phyloP scores from a whole-genome alignment of 1,140 invertebrate species.

The Drosophila bocqueti region DNA sequence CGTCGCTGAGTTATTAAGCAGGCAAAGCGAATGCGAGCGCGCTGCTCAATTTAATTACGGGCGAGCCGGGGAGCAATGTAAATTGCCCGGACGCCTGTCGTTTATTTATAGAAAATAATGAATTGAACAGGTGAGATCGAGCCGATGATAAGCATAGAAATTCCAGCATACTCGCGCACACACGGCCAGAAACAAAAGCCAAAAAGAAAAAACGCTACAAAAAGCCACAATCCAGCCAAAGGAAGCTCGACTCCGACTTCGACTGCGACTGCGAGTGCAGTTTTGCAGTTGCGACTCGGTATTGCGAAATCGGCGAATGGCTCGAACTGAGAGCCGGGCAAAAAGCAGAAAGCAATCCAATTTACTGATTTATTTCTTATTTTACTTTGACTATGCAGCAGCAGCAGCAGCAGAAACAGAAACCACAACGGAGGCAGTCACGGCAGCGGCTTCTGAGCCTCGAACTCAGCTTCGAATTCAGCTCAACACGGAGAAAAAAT shows the following conservation, averaged over 20 bases:
- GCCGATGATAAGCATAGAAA: slow-evolving; percentile 81
- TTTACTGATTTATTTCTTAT: slow-evolving; percentile 84
- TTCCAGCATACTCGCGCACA: slow-evolving; percentile 71
- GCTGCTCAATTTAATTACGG: slow-evolving; percentile 76
- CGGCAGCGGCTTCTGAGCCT: slow-evolving; percentile 54
- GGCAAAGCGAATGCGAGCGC: slow-evolving; percentile 30
- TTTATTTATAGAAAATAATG: slow-evolving; percentile 84
- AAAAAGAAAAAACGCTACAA: slow-evolving; percentile 4
- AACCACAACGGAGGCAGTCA: slow-evolving; percentile 78
- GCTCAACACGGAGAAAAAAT: slow-evolving; percentile 1
- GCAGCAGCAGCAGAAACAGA: slow-evolving; percentile 42
- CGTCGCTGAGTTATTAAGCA: slow-evolving; percentile 38
- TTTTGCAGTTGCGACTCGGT: slow-evolving; percentile 54
- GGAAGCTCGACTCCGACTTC: slow-evolving; percentile 40
- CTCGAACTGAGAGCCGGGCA: slow-evolving; percentile 46
- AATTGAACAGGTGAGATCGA: slow-evolving; percentile 82
- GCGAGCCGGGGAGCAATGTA: slow-evolving; percentile 53
- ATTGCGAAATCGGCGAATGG: slow-evolving; percentile 67
- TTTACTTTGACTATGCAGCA: slow-evolving; percentile 81
- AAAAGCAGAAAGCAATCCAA: slow-evolving; percentile 79
- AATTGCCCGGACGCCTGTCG: slow-evolving; percentile 70
- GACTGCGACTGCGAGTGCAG: slow-evolving; percentile 7
- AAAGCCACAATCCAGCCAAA: slow-evolving; percentile 27
- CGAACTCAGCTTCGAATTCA: slow-evolving; percentile 32
- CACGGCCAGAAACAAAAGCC: slow-evolving; percentile 13